Conservation (phyloP, 2,888 invertebrate genomes). For the Dicyrtoma fusca region DNA sequence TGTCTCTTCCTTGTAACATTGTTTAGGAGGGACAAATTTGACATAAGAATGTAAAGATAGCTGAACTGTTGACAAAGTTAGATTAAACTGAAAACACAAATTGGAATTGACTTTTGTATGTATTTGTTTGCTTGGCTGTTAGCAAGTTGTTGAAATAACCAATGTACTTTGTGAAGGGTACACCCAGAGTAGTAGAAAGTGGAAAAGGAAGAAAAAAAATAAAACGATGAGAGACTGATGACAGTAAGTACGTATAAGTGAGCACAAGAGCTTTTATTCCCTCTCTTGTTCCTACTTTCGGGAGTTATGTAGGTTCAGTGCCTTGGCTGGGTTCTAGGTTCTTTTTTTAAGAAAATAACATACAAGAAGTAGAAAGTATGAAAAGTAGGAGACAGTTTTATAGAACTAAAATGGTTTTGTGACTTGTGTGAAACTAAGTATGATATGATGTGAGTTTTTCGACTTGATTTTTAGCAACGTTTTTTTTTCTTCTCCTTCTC, state of each 20-base stretch:
- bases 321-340: neutral
- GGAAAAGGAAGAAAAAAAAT: neutral
- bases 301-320: neutral
- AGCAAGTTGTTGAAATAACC: neutral
- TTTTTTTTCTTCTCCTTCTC: conserved; percentile 10
- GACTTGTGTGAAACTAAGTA: conserved; percentile 7
- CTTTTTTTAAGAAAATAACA: neutral
- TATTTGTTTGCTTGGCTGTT: conserved; percentile 3
- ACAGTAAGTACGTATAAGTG: conserved; percentile 7
- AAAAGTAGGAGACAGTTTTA: conserved; percentile 17
- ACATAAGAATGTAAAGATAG: too few relatives aligned
- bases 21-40: too few relatives aligned
- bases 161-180: neutral
- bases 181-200: neutral
- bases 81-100: too few relatives aligned
- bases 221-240: neutral
- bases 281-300: neutral
- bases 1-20: too few relatives aligned
- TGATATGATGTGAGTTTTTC: conserved; percentile 6
- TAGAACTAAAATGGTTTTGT: conserved; percentile 26
- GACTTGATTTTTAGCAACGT: conserved; percentile 14
- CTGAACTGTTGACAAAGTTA: too few relatives aligned
- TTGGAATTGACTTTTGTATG: too few relatives aligned
- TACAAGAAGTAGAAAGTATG: neutral
- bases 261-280: conserved; percentile 4